Evolutionary conservation across 2,797 vertebrate genomes (phyloP), one percentile per base, ranked within the genome.

Genomic region (Chaunax sp.): DNA sequence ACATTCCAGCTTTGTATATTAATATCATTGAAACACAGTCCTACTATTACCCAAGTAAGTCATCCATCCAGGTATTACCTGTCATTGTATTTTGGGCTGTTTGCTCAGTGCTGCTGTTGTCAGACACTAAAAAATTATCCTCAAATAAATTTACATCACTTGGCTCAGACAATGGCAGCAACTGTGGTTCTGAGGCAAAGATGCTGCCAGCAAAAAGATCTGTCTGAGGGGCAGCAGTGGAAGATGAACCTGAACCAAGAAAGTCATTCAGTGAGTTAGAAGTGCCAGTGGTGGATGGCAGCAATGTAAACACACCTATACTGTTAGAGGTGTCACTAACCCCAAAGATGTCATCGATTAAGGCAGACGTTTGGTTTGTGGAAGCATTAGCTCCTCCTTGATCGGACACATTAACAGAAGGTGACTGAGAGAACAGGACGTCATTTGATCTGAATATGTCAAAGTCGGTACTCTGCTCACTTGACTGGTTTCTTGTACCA

Each of bases 51-150:
- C 90, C 92, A 0, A 94, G 78, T 56, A 94, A 80, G 59, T 94
- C 93, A 77, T 93, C 90, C 85, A 94, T 91, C 93, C 92, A 94
- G 80, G 84, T 91, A 14, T 53, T 91, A 51, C 76, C 44, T 46
- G 73, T 51, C 40, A 55, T 60, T 2, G 28, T 40, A 20, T 54
- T 80, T 47, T 77, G 73, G 40, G 74, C 64, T 68, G 47, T 53
- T 65, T 83, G 75, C 55, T 64, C 64, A 11, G 69, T 53, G 15
- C 40, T 78, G 20, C 14, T 75, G 41, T 72, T 69, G 37, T 72
- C 67, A 46, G 83, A 73, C 58, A 60, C 64, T 22, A 63, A 52
- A 52, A 81, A 18, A 60, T 11, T 67, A 16, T 83, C 87, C 15
- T 61, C 51, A 35, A 81, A 76, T 6, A 63, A 4, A 53, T 63